Percentiles rank a stretch among this genome's conserved stretches.
These are phyloP conservation scores for Diadema setosum DNA, from an alignment of 35 echinoderm and acorn worm species.

Conservation along the genomic window DNA sequence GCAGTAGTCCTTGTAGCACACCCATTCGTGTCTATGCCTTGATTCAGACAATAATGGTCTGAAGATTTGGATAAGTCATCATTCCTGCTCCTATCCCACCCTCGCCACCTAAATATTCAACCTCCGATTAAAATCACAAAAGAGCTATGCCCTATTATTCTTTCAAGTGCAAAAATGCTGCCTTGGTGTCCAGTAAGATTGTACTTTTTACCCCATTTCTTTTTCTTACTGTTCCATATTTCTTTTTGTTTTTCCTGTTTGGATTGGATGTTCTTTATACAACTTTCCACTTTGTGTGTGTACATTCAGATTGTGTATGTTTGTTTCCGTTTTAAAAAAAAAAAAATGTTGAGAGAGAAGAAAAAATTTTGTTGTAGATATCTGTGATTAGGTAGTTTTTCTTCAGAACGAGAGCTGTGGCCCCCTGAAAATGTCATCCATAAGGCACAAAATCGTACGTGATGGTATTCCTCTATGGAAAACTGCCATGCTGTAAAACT, in stretches of 20 bases:
- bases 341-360: too few species aligned
- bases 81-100: too few species aligned
- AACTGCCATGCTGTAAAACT: too few species aligned
- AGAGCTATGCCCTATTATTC: neutral
- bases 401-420: neutral
- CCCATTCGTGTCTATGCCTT: too few species aligned
- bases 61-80: too few species aligned
- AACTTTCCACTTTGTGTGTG: neutral
- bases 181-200: neutral
- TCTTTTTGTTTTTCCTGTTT: neutral
- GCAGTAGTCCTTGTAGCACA: too few species aligned
- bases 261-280: neutral
- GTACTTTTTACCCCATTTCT: neutral
- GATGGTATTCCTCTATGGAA: too few species aligned
- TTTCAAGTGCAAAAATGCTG: conserved; percentile 22
- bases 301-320: neutral
- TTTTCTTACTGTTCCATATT: neutral
- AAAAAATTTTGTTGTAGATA: neutral
- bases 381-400: neutral
- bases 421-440: neutral
- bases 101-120: neutral
- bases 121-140: neutral
- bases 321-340: neutral
- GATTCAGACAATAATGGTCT: too few species aligned
- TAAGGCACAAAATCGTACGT: neutral